These are phyloP conservation scores for Dromas ardeola DNA, from an alignment of 2,113 vertebrate genomes.

Conservation along the genomic window DNA sequence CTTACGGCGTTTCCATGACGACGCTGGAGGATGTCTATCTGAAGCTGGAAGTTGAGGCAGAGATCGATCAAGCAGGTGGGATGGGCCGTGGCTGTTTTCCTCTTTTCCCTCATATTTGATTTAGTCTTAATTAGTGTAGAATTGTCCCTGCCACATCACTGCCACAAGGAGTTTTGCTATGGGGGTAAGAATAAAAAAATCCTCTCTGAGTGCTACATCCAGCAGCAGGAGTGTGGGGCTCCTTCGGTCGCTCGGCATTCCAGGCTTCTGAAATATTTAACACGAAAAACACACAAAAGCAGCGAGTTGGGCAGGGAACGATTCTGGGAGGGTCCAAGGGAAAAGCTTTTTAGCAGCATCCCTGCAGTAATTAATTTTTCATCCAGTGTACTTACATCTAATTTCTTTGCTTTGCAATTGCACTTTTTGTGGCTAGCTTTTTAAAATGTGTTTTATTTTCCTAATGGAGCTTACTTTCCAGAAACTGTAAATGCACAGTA, in stretches of 20 bases:
- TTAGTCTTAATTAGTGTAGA: not conserved
- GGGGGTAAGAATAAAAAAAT: not conserved
- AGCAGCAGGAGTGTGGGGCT: not conserved
- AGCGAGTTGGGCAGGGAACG: not conserved
- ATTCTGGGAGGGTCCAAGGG: not conserved
- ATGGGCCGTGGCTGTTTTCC: not conserved
- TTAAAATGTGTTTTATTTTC: not conserved
- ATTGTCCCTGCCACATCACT: fast-evolving
- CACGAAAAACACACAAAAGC: not conserved
- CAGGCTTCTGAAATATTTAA: not conserved
- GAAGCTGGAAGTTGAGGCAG: slow-evolving; percentile 91
- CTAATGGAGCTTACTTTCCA: not conserved
- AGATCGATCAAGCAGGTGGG: slow-evolving; percentile 93
- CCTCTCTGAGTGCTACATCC: fast-evolving
- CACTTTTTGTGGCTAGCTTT: not conserved
- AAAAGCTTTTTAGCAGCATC: not conserved
- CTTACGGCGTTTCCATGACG: slow-evolving; percentile 96
- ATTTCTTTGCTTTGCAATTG: not conserved
- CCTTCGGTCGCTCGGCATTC: fast-evolving
- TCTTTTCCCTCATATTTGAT: not conserved
- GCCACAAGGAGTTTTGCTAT: not conserved
- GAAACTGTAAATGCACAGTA: not conserved
- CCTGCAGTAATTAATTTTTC: not conserved
- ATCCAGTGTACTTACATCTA: not conserved
- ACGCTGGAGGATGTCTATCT: slow-evolving; percentile 97